Base-by-base conservation (phyloP, 2,888 invertebrate species). In the Tiphia femorata region DNA sequence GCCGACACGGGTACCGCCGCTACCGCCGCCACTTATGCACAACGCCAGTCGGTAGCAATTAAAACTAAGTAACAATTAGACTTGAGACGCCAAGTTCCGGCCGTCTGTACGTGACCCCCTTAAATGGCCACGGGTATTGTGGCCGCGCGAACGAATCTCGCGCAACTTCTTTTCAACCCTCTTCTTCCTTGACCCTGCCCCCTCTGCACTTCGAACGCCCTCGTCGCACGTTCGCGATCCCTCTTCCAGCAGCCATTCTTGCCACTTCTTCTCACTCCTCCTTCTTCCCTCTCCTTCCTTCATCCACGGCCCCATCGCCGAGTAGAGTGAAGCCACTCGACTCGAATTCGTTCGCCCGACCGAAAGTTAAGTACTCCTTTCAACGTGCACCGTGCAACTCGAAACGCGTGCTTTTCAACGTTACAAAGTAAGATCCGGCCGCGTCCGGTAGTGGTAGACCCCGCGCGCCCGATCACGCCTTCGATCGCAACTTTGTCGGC, bases 21-120 rank as follows among this genome's bases (percentile, higher is more conserved):
- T n/a, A n/a, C n/a, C n/a, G n/a, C n/a, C n/a, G n/a, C 43, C 69
- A 72, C 69, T 70, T 72, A 69, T 69, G 69, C 69, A 61, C 65
- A 73, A 68, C 65, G 67, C 62, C 50, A 51, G 25, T 58, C 51
- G 56, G 56, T 62, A 62, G 70, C 72, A 75, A 77, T 77, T 76
- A 74, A 74, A 77, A 74, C 73, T 72, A 68, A 74, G 72, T 74
- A 73, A 76, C 70, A 77, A 76, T 77, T 70, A 75, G 64, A 69
- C 67, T 53, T 68, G 59, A 67, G 63, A 56, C 63, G 64, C 59
- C 57, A 64, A 69, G 58, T 73, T 65, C 67, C 67, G 56, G 55
- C 49, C 52, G 65, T 70, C n/a, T n/a, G 74, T 67, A 71, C 72
- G 73, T 74, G 68, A 73, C 73, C 66, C 63, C 65, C 60, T 58